Evolutionary conservation across 2,888 invertebrate species (phyloP).

Genomic region (Erebia palarica): DNA sequence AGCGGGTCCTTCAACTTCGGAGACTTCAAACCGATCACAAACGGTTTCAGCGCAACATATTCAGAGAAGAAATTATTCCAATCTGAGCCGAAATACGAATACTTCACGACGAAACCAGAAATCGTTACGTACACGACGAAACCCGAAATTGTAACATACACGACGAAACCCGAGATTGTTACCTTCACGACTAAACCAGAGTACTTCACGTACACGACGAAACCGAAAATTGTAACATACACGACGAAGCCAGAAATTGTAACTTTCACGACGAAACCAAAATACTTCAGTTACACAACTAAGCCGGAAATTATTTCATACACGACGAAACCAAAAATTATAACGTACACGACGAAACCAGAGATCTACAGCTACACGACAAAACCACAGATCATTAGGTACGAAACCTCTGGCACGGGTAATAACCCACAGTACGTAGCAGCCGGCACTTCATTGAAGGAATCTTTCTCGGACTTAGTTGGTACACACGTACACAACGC

Average conservation of each 20-base stretch:
- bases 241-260: constrained; percentile 64
- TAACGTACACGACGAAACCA: constrained; percentile 47
- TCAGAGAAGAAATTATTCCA: constrained; percentile 69
- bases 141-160: constrained; percentile 45
- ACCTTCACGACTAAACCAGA: constrained; percentile 48
- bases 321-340: constrained; percentile 56
- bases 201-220: constrained; percentile 47
- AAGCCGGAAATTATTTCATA: constrained; percentile 48
- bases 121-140: constrained; percentile 46
- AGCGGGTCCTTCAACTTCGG: constrained; percentile 48
- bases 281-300: constrained; percentile 54
- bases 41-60: constrained; percentile 64
- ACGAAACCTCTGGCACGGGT: constrained; percentile 71
- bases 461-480: constrained; percentile 60
- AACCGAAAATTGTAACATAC: constrained; percentile 56
- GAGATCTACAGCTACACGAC: constrained; percentile 48
- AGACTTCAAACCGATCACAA: constrained; percentile 62
- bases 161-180: constrained; percentile 46
- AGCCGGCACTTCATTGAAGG: constrained; percentile 63
- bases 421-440: constrained; percentile 69
- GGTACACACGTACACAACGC: constrained; percentile 63
- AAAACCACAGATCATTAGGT: constrained; percentile 62
- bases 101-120: constrained; percentile 50
- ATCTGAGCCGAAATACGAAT: constrained; percentile 52
- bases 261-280: constrained; percentile 63